A percentile compares a stretch with the other conserved stretches of the same genome.
phyloP scores from a whole-genome alignment of 2,888 invertebrate genomes.

The Eristalis pertinax region DNA sequence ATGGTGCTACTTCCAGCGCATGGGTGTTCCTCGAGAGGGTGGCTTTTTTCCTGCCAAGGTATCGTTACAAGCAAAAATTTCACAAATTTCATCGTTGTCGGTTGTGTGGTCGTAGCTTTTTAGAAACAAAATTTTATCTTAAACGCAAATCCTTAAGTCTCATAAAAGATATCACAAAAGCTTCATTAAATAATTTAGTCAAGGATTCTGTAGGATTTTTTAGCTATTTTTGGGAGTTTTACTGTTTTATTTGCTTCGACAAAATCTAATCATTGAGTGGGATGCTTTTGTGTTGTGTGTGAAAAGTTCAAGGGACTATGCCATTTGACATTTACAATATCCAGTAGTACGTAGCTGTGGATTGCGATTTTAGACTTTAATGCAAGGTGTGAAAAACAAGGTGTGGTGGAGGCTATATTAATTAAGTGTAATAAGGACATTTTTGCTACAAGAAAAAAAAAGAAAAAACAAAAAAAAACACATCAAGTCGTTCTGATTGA shows the following conservation, averaged over 20 bases:
- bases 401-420: constrained; percentile 69
- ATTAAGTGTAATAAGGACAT: constrained; percentile 64
- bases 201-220: constrained; percentile 28
- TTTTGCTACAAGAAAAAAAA: constrained; percentile 54
- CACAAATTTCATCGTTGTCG: constrained; percentile 81
- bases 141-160: constrained; percentile 55
- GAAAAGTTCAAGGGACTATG: constrained; percentile 54
- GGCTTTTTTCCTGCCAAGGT: constrained; percentile 60
- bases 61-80: constrained; percentile 75
- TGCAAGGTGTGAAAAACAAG: constrained; percentile 51
- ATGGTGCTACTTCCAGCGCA: constrained; percentile 67
- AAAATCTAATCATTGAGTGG: constrained; percentile 33
- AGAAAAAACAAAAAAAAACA: constrained; percentile 45
- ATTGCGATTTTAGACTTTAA: constrained; percentile 23
- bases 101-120: constrained; percentile 79
- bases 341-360: constrained; percentile 13
- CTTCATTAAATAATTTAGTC: background rate
- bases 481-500: constrained; percentile 62
- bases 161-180: constrained; percentile 17
- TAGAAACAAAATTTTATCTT: constrained; percentile 73
- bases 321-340: constrained; percentile 17
- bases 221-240: constrained; percentile 33
- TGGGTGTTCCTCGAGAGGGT: constrained; percentile 68
- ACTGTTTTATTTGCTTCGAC: constrained; percentile 59
- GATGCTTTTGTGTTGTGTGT: constrained; percentile 49